Conservation (phyloP, 2,888 invertebrate genomes). For the Crioceris asparagi region DNA sequence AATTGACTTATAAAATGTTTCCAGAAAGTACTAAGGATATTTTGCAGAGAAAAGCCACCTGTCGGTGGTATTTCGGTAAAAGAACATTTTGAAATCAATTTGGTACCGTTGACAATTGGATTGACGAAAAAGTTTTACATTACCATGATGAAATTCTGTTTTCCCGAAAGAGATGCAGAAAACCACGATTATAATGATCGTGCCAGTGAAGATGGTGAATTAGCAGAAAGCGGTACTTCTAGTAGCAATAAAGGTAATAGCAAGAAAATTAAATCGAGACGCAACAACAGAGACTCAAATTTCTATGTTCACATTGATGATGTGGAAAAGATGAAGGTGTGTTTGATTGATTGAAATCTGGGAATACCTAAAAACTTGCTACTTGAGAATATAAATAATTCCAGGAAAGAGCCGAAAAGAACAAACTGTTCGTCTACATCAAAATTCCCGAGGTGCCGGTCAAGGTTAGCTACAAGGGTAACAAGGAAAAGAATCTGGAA, state of each 20-base stretch:
- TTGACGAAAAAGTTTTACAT: conserved; percentile 94
- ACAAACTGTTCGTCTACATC: conserved; percentile 96
- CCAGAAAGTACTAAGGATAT: conserved; percentile 77
- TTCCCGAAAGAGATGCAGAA: conserved; percentile 86
- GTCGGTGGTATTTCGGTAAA: conserved; percentile 99
- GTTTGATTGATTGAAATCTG: too few species aligned
- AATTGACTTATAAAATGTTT: conserved; percentile 1
- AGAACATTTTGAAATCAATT: conserved; percentile 97
- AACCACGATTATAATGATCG: conserved; percentile 54
- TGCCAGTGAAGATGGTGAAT: conserved; percentile 46
- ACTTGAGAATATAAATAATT: too few species aligned
- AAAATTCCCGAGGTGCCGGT: conserved; percentile 88
- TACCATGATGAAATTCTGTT: conserved; percentile 95
- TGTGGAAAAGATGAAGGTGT: conserved; percentile 96
- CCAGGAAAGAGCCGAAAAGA: conserved; percentile 92
- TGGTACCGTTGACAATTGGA: conserved; percentile 87
- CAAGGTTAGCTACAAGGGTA: conserved; percentile 89
- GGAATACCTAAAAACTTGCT: too few species aligned
- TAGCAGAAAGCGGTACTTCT: conserved; percentile 38
- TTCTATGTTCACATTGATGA: conserved; percentile 90
- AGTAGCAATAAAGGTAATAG: too few species aligned
- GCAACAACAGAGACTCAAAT: conserved; percentile 72
- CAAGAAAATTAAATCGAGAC: conserved; percentile 39
- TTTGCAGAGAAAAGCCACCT: conserved; percentile 91
- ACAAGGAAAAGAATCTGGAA: conserved; percentile 95